These are phyloP conservation scores for Dicranocentrus wangi DNA, from an alignment of 2,888 invertebrate species.

Conservation along the genomic window DNA sequence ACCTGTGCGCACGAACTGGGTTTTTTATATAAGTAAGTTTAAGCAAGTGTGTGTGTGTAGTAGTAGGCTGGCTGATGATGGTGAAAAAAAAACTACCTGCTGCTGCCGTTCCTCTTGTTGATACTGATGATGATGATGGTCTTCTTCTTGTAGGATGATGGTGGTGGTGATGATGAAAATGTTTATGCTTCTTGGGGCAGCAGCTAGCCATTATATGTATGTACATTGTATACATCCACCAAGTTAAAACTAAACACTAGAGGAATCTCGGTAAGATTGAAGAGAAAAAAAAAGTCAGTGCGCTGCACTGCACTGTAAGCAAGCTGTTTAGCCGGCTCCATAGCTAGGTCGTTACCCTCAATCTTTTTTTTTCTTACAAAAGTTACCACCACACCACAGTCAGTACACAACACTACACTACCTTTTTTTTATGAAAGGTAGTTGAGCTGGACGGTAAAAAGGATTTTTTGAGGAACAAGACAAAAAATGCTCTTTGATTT, in stretches of 20 bases:
- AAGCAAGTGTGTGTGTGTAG: no score
- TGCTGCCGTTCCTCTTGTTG: no score
- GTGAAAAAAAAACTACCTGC: no score
- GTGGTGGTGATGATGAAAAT: constrained; percentile 8
- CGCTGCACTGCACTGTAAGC: constrained; percentile 54
- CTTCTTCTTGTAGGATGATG: neutral
- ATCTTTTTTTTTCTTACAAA: constrained; percentile 22
- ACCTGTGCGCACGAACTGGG: no score
- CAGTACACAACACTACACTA: constrained; percentile 22
- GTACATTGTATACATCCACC: no score
- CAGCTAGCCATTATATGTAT: no score
- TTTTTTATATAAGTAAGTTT: no score
- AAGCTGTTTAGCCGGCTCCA: constrained; percentile 19
- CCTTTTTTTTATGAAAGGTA: constrained; percentile 28
- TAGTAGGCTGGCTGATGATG: no score
- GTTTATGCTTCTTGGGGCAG: no score
- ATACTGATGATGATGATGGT: no score
- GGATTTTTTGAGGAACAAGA: no score
- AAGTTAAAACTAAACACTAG: neutral
- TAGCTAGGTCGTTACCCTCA: constrained; percentile 57
- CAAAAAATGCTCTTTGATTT: neutral
- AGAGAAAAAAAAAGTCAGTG: constrained; percentile 38
- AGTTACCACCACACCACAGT: neutral
- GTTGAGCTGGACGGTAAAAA: constrained; percentile 35
- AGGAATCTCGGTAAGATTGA: constrained; percentile 49